phyloP scores from a whole-genome alignment of 2,888 invertebrate species.

The Eupithecia dodoneata region DNA sequence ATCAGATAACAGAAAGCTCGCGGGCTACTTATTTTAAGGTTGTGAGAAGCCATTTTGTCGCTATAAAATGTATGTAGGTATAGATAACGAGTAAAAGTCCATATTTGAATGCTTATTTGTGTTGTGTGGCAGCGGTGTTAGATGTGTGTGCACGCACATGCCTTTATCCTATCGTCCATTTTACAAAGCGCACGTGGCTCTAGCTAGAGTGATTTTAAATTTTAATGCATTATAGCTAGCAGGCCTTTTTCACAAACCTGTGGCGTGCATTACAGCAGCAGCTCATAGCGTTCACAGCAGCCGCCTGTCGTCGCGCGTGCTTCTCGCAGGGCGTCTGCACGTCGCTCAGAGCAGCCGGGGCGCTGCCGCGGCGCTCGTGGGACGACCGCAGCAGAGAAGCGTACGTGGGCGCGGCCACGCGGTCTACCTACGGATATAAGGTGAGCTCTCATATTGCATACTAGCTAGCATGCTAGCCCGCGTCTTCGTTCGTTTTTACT shows the following conservation, averaged over 20 bases:
- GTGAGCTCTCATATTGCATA: neutral
- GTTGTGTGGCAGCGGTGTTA: too few relatives aligned
- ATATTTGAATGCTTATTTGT: too few relatives aligned
- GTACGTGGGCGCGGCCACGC: constrained; percentile 87
- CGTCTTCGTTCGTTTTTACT: neutral
- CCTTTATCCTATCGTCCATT: too few relatives aligned
- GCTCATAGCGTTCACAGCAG: constrained; percentile 56
- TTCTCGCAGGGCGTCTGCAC: constrained; percentile 57
- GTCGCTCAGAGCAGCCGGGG: constrained; percentile 47
- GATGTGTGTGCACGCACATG: too few relatives aligned
- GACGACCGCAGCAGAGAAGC: constrained; percentile 83
- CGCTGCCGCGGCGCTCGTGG: constrained; percentile 58
- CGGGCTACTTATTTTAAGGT: too few relatives aligned
- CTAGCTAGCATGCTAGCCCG: neutral
- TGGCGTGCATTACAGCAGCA: constrained; percentile 71
- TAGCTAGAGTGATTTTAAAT: too few relatives aligned
- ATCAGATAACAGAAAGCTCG: too few relatives aligned
- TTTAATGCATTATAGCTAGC: too few relatives aligned
- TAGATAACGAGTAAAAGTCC: too few relatives aligned
- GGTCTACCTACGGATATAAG: constrained; percentile 78
- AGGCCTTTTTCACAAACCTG: constrained; percentile 48
- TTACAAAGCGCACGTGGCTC: too few relatives aligned
- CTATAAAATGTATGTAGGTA: too few relatives aligned
- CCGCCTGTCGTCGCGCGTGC: constrained; percentile 71
- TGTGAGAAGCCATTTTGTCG: too few relatives aligned